These are phyloP conservation scores for Parnassius orleans DNA, from an alignment of 2,888 invertebrate genomes.

Conservation along the genomic window DNA sequence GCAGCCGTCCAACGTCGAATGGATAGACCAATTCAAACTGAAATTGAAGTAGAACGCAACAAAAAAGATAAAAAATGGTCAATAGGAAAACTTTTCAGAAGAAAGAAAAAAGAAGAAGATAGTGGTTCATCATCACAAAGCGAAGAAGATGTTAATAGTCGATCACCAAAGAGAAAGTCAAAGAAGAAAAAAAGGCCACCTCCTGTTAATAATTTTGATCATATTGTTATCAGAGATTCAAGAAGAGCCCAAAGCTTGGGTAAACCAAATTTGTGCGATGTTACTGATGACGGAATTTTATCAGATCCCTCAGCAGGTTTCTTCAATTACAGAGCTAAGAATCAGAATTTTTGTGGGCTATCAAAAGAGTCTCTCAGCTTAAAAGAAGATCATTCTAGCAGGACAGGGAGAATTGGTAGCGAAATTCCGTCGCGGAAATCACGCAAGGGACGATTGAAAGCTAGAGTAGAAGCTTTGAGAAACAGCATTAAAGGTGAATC, in stretches of 20 bases:
- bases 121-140: slow-evolving; percentile 79
- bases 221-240: slow-evolving; percentile 81
- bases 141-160: slow-evolving; percentile 67
- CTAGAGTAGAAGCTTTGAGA: slow-evolving; percentile 84
- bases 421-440: slow-evolving; percentile 79
- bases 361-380: slow-evolving; percentile 66
- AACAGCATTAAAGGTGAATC: slow-evolving; percentile 82
- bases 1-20: slow-evolving; percentile 58
- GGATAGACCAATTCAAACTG: slow-evolving; percentile 56
- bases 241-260: slow-evolving; percentile 75
- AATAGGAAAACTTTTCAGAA: slow-evolving; percentile 88
- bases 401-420: slow-evolving; percentile 66
- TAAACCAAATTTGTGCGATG: slow-evolving; percentile 59
- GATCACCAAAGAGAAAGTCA: slow-evolving; percentile 66
- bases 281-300: slow-evolving; percentile 76
- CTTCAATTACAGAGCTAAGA: slow-evolving; percentile 65
- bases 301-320: slow-evolving; percentile 82
- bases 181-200: slow-evolving; percentile 78
- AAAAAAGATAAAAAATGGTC: slow-evolving; percentile 89
- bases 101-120: slow-evolving; percentile 86
- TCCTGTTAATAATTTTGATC: slow-evolving; percentile 83
- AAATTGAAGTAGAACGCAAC: slow-evolving; percentile 62
- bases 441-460: slow-evolving; percentile 83
- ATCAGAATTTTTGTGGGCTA: slow-evolving; percentile 56
- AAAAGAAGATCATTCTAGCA: slow-evolving; percentile 60